Conservation (phyloP, 2,113 vertebrate genomes). For the Herpailurus yagouaroundi region DNA sequence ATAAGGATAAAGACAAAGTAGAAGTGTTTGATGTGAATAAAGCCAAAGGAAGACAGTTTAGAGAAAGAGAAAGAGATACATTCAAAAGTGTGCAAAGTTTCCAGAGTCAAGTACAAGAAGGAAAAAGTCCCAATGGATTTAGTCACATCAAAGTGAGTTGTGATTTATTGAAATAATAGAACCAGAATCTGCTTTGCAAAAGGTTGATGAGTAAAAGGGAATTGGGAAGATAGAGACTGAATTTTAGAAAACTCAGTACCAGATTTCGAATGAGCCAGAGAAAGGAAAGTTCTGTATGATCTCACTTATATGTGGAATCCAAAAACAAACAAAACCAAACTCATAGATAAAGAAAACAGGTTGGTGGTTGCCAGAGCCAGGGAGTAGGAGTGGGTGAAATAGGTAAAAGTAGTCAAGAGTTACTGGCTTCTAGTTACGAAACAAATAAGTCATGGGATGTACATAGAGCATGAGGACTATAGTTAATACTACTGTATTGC, state of each 20-base stretch:
- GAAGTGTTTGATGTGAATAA: neutral
- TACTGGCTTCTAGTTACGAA: neutral
- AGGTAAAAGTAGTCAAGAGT: neutral
- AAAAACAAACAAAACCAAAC: neutral
- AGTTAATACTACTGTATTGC: neutral
- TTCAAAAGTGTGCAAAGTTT: neutral
- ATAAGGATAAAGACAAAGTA: neutral
- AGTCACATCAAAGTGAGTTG: neutral
- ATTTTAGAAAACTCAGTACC: neutral
- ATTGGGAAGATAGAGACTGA: neutral
- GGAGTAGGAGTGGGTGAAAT: neutral
- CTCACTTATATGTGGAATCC: neutral
- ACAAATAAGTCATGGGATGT: neutral
- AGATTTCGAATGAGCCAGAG: neutral
- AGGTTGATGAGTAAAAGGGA: neutral
- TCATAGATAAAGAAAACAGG: neutral
- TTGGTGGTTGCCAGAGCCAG: neutral
- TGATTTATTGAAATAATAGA: neutral
- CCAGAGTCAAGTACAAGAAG: neutral
- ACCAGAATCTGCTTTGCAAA: neutral
- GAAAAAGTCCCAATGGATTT: neutral
- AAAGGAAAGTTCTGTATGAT: neutral
- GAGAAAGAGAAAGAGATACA: neutral
- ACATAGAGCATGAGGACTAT: neutral
- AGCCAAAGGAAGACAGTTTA: neutral